These are phyloP conservation scores for Philopedon plagiatum DNA, from an alignment of 2,888 invertebrate genomes.

Conservation along the genomic window DNA sequence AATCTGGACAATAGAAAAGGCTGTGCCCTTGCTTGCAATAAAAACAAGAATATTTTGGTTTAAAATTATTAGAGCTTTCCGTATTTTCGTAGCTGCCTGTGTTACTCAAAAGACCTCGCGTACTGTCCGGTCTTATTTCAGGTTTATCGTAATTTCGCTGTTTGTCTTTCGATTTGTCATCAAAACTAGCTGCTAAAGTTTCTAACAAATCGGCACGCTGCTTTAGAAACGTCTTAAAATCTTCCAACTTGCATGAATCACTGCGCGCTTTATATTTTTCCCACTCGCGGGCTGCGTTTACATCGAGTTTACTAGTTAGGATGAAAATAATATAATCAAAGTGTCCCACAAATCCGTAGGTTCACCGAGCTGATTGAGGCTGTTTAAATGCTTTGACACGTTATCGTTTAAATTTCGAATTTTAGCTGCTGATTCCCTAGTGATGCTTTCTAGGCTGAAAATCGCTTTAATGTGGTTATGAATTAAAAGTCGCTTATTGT, in stretches of 20 bases:
- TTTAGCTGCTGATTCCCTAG: slow-evolving; percentile 5
- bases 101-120: no score
- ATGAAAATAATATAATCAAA: slow-evolving; percentile 47
- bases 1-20: slow-evolving; percentile 39
- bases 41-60: slow-evolving; percentile 24
- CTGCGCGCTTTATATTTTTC: slow-evolving; percentile 29
- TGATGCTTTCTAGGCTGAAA: slow-evolving; percentile 23
- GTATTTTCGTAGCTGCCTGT: no score
- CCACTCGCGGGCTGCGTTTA: slow-evolving; percentile 33
- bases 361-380: slow-evolving; percentile 46
- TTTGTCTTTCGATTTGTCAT: neutral
- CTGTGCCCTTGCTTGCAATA: slow-evolving; percentile 40
- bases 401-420: slow-evolving; percentile 19
- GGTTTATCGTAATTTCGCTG: no score
- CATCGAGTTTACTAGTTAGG: slow-evolving; percentile 33
- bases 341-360: slow-evolving; percentile 45
- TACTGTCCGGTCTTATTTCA: neutral
- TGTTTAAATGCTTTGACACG: slow-evolving; percentile 39
- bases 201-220: slow-evolving; percentile 43
- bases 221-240: slow-evolving; percentile 45
- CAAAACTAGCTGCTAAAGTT: slow-evolving; percentile 28
- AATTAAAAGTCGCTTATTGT: slow-evolving; percentile 39
- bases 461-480: slow-evolving; percentile 46
- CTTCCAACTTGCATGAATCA: neutral
- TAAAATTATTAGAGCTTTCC: neutral